Percentiles rank a stretch among this genome's conserved stretches.
Conservation (phyloP, 2,888 invertebrate species). For the Oscheius sp. region DNA sequence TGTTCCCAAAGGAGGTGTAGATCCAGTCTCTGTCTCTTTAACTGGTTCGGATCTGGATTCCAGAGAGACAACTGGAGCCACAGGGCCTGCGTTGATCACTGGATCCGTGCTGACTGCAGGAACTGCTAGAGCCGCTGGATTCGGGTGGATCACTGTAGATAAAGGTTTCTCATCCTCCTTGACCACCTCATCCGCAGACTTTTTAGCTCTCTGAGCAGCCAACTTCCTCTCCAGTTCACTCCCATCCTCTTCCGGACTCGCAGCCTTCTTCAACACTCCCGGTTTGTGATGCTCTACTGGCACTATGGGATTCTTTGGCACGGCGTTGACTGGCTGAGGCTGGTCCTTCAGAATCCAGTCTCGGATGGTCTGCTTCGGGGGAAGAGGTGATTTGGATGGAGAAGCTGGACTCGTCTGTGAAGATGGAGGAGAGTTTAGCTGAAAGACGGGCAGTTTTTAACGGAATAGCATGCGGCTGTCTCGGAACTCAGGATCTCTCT, state of each 20-base stretch:
- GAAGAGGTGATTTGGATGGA: conserved; percentile 40
- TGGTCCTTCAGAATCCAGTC: conserved; percentile 44
- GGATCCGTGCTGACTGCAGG: no score
- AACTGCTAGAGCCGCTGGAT: no score
- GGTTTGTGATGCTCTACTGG: conserved; percentile 38
- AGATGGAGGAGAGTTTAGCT: conserved; percentile 18
- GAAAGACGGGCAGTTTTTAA: neutral
- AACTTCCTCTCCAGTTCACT: conserved; percentile 54
- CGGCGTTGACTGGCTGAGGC: conserved; percentile 23
- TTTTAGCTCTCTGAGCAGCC: conserved; percentile 56
- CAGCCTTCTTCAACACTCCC: neutral
- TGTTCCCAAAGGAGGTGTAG: no score
- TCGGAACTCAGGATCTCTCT: neutral
- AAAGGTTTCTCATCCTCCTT: conserved; percentile 2
- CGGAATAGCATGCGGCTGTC: no score
- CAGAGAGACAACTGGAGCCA: no score
- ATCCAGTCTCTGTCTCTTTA: no score
- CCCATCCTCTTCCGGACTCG: conserved; percentile 45
- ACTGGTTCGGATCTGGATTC: no score
- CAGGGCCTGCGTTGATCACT: no score
- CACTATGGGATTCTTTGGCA: conserved; percentile 28
- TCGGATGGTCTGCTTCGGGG: conserved; percentile 48
- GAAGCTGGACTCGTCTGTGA: neutral
- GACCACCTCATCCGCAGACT: conserved; percentile 13
- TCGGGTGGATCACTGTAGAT: neutral